A percentile compares a stretch with the other conserved stretches of the same genome.
These are phyloP conservation scores for Drosophila persimilis DNA, from an alignment of 1,140 invertebrate species.

Conservation along the genomic window DNA sequence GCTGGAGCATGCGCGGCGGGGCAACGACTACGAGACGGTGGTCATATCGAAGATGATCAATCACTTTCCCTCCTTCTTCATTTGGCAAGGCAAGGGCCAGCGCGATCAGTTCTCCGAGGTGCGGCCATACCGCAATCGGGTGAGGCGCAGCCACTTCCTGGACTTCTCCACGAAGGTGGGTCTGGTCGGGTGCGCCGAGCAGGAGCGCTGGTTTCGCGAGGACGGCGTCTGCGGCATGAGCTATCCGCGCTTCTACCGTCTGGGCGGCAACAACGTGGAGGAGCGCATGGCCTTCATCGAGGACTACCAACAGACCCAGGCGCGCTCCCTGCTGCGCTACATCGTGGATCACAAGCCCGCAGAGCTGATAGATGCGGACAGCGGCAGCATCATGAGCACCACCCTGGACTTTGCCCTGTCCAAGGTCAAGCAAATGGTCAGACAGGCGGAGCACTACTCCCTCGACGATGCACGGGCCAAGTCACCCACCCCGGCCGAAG, in stretches of 20 bases:
- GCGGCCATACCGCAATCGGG: conserved; percentile 84
- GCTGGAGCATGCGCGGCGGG: conserved; percentile 68
- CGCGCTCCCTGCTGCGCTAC: conserved; percentile 91
- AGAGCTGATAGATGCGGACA: conserved; percentile 47
- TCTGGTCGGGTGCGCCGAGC: conserved; percentile 85
- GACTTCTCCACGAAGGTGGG: conserved; percentile 86
- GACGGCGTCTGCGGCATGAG: conserved; percentile 85
- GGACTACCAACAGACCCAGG: conserved; percentile 90
- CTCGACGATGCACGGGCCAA: conserved; percentile 61
- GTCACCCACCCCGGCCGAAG: conserved; percentile 60
- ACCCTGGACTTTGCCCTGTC: conserved; percentile 85
- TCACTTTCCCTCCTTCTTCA: conserved; percentile 85
- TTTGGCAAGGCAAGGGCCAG: conserved; percentile 84
- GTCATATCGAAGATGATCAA: conserved; percentile 85
- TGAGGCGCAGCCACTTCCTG: conserved; percentile 83
- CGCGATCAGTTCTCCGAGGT: conserved; percentile 75
- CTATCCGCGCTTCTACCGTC: conserved; percentile 85
- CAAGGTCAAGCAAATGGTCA: conserved; percentile 66
- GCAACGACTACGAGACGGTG: conserved; percentile 80
- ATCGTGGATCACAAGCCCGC: conserved; percentile 83
- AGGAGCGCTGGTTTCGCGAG: conserved; percentile 86
- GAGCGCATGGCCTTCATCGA: conserved; percentile 84
- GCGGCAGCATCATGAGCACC: conserved; percentile 73
- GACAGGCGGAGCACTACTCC: conserved; percentile 60
- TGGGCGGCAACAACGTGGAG: conserved; percentile 81